phyloP scores from a whole-genome alignment of 1,140 invertebrate species.

The Meloidogyne hapla region DNA sequence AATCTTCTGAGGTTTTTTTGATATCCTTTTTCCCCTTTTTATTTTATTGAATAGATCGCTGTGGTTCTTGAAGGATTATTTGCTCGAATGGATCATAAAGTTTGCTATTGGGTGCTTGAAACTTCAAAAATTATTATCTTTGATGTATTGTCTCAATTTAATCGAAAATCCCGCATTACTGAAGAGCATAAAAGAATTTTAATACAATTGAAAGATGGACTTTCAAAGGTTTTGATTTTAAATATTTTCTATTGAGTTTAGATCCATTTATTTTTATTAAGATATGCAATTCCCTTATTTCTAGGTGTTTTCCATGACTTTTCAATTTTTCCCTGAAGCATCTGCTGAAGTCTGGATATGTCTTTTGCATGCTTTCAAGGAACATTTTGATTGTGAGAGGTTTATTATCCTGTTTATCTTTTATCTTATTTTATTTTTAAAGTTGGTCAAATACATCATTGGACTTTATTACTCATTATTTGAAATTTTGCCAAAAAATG shows the following conservation, averaged over 20 bases:
- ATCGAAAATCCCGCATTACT: background rate
- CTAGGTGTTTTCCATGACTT: background rate
- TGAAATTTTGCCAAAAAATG: background rate
- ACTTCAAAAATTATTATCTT: constrained; percentile 34
- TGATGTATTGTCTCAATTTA: background rate
- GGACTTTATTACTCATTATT: background rate
- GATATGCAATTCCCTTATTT: background rate
- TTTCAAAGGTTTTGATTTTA: background rate
- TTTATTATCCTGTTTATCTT: background rate
- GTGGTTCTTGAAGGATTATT: constrained; percentile 13
- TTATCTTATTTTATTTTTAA: background rate
- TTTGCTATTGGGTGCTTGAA: constrained; percentile 22
- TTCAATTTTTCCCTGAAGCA: background rate
- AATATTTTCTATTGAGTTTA: background rate
- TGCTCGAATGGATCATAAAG: constrained; percentile 31
- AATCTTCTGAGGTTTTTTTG: constrained; percentile 22
- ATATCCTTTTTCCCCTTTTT: background rate
- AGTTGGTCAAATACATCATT: background rate
- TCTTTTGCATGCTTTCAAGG: background rate
- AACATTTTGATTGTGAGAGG: background rate
- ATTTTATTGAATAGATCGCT: background rate
- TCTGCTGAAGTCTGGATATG: background rate
- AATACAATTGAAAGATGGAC: background rate
- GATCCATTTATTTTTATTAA: no score
- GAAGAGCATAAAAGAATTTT: constrained; percentile 7